Evolutionary conservation across 35 echinoderm and acorn worm genomes (phyloP).

Genomic region (Lytechinus variegatus): DNA sequence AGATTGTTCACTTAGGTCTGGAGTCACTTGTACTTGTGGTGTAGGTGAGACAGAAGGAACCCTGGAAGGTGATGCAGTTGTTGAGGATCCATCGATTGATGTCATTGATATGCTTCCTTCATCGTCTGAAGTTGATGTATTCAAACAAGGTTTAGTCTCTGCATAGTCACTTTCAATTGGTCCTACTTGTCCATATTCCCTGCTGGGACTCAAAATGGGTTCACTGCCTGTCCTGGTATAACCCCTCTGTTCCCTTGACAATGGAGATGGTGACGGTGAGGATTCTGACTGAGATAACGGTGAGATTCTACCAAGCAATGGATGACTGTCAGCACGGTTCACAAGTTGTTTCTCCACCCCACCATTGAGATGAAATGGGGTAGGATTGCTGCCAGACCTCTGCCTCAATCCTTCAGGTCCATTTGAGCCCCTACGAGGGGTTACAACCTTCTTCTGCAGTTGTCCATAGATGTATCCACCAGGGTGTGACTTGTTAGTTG

Average conservation of each 20-base stretch:
- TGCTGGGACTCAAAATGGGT: conserved; percentile 78
- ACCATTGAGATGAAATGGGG: conserved; percentile 42
- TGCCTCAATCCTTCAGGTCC: conserved; percentile 45
- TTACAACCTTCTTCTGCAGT: conserved; percentile 79
- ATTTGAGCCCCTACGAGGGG: conserved; percentile 62
- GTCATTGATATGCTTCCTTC: conserved; percentile 53
- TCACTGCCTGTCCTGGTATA: conserved; percentile 82
- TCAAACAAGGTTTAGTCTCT: conserved; percentile 57
- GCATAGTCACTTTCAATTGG: conserved; percentile 50
- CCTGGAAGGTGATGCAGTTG: conserved; percentile 52
- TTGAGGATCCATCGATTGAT: neutral
- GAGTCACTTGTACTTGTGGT: neutral
- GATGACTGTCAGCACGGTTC: conserved; percentile 64
- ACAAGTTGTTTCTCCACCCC: conserved; percentile 20
- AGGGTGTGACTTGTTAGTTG: conserved; percentile 57
- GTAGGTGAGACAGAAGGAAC: conserved; percentile 45
- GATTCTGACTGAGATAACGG: neutral
- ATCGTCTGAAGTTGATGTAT: conserved; percentile 59
- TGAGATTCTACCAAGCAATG: conserved; percentile 32
- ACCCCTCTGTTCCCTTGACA: conserved; percentile 34
- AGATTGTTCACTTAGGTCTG: neutral
- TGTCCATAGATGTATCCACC: conserved; percentile 54
- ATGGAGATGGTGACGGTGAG: neutral
- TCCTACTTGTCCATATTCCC: conserved; percentile 46
- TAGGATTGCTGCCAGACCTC: conserved; percentile 85